Conservation (phyloP, 2,888 invertebrate species). For the Ischnus inquisitorius region DNA sequence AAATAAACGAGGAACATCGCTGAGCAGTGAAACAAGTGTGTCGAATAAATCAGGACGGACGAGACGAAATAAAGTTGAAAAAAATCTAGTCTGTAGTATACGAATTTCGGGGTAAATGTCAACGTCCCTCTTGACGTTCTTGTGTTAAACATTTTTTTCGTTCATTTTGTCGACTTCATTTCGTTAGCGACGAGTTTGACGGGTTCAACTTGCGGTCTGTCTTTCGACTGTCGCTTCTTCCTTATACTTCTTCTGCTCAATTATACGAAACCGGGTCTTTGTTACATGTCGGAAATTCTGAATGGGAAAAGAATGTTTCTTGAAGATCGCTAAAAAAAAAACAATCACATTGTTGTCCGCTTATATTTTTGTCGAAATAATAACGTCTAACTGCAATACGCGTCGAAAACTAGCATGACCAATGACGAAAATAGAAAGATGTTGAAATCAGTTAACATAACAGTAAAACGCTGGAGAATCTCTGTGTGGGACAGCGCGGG, state of each 20-base stretch:
- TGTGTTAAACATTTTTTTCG: slow-evolving; percentile 10
- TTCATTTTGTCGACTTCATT: slow-evolving; percentile 20
- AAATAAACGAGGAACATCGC: slow-evolving; percentile 23
- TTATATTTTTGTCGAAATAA: too few species aligned
- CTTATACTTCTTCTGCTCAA: slow-evolving; percentile 16
- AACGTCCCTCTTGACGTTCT: slow-evolving; percentile 39
- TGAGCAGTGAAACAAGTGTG: slow-evolving; percentile 27
- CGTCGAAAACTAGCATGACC: slow-evolving; percentile 2
- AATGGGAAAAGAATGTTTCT: too few species aligned
- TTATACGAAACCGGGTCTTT: slow-evolving; percentile 29
- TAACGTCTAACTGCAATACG: not conserved
- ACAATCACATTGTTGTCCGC: too few species aligned
- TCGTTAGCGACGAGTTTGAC: slow-evolving; percentile 63
- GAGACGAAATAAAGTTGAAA: not conserved
- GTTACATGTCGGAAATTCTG: not conserved
- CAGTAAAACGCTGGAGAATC: not conserved
- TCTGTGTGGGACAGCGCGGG: slow-evolving; percentile 41
- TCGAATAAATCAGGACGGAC: slow-evolving; percentile 33
- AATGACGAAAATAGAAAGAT: slow-evolving; percentile 1
- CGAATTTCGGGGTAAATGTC: slow-evolving; percentile 63
- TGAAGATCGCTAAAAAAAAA: too few species aligned
- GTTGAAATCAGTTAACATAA: slow-evolving; percentile 40
- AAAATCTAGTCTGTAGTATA: slow-evolving; percentile 36
- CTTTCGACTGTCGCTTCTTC: slow-evolving; percentile 31
- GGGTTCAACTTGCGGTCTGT: slow-evolving; percentile 45